A percentile compares a stretch with the other conserved stretches of the same genome.
phyloP scores from a whole-genome alignment of 2,797 vertebrate species.

The Apogon hyalosoma region DNA sequence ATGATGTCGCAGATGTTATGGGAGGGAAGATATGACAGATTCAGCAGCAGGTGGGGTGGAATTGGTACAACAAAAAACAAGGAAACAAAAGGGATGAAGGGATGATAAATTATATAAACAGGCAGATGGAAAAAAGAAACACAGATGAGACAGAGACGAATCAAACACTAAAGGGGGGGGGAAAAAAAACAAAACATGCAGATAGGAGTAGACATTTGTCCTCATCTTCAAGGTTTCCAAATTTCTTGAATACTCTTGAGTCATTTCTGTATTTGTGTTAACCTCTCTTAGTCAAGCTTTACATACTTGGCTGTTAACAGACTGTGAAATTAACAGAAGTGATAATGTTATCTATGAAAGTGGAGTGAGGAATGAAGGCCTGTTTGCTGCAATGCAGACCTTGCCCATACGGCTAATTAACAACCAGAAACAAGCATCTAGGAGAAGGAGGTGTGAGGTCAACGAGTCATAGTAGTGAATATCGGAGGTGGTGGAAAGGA shows the following conservation, averaged over 20 bases:
- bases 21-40: slow-evolving; percentile 44
- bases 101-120: slow-evolving; percentile 54
- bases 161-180: slow-evolving; percentile 39
- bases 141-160: slow-evolving; percentile 37
- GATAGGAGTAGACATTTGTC: slow-evolving; percentile 33
- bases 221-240: slow-evolving; percentile 22
- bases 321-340: slow-evolving; percentile 66
- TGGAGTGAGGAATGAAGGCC: slow-evolving; percentile 38
- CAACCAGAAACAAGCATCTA: slow-evolving; percentile 24
- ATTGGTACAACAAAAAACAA: slow-evolving; percentile 45
- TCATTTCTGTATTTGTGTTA: slow-evolving; percentile 43
- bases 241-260: slow-evolving; percentile 40
- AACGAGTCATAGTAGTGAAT: slow-evolving; percentile 33
- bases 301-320: slow-evolving; percentile 51
- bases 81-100: slow-evolving; percentile 50
- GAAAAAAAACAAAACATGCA: slow-evolving; percentile 14
- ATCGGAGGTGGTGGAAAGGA: neutral
- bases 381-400: slow-evolving; percentile 49
- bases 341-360: slow-evolving; percentile 52
- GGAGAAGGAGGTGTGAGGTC: slow-evolving; percentile 32
- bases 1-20: slow-evolving; percentile 14
- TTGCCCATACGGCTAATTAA: slow-evolving; percentile 48
- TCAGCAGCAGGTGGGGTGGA: slow-evolving; percentile 48
- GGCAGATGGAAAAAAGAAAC: slow-evolving; percentile 54
- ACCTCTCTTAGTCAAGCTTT: slow-evolving; percentile 45